Conservation (phyloP, 2,797 vertebrate genomes). For the Mionectes olivaceus region DNA sequence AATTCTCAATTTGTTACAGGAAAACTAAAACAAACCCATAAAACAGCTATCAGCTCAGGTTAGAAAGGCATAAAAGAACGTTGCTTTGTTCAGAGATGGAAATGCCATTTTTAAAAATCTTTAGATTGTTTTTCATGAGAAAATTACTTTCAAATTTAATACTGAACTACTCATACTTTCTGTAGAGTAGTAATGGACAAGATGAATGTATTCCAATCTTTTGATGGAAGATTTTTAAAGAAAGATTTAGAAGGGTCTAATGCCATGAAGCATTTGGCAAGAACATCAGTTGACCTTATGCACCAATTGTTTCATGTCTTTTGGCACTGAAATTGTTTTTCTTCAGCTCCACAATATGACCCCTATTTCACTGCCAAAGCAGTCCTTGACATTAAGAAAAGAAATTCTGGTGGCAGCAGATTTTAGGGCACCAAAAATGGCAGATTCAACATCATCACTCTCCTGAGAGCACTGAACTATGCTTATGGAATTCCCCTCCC, state of each 20-base stretch:
- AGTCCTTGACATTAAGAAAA: conserved; percentile 40
- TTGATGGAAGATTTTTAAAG: conserved; percentile 1
- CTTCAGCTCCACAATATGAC: conserved; percentile 22
- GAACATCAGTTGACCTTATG: conserved; percentile 46
- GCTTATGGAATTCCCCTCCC: neutral
- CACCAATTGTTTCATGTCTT: conserved; percentile 46
- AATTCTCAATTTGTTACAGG: neutral
- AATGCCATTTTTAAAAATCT: neutral
- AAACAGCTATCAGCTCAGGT: neutral
- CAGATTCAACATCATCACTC: neutral
- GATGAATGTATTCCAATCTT: conserved; percentile 16
- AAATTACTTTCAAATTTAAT: conserved; percentile 13
- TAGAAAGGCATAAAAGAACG: neutral
- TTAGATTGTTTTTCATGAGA: neutral
- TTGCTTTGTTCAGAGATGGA: neutral
- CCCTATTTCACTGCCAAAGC: conserved; percentile 38
- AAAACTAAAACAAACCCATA: neutral
- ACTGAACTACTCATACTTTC: neutral
- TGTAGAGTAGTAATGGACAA: neutral
- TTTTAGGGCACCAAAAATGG: conserved; percentile 5
- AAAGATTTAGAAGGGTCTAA: conserved; percentile 20
- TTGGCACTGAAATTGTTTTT: conserved; percentile 38
- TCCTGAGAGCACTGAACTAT: neutral
- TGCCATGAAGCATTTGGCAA: conserved; percentile 38
- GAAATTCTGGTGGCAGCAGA: conserved; percentile 6